Evolutionary conservation across 2,888 invertebrate genomes (phyloP), one percentile per base, ranked within the genome.

Genomic region (Lydus trimaculatus): DNA sequence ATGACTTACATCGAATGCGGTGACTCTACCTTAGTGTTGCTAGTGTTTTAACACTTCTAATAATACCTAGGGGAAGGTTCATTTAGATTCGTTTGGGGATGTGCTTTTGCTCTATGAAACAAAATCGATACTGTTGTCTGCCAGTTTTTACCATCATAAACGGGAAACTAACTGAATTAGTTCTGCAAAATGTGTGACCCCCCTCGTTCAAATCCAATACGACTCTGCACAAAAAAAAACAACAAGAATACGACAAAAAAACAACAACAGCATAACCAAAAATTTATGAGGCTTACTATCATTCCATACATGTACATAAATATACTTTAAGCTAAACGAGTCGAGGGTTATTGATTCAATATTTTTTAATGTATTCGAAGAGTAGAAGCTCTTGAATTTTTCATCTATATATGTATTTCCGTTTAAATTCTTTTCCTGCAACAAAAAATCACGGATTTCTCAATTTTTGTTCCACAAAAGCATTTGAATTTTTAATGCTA

Each of bases 211-310:
- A 25, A 25, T 56, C 56, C 25, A 13, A 56, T 20, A 11, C 11
- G 11, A 11, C 25, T 56, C 56, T 56, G 13, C 20, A 23, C 43
- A 43, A 43, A n/a, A 43, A 43, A n/a, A 43, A 43, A 15, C 39
- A 43, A 43, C 43, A 33, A 33, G 28, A 36, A 36, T 36, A 36
- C 1, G 2, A 36, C 9, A 11, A 15, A 36, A 36, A 36, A 11
- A 4, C 15, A 15, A 36, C 15, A 11, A 4, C 15, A 15, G 13
- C 15, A 25, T 13, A 56, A 25, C 25, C 25, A 0, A 13, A 25
- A 56, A 56, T 56, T 56, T 56, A 56, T 56, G 56, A 25, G 56
- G 56, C 56, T 56, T 6, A 23, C 25, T 56, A 56, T 56, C 56
- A 56, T 56, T 48, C 48, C 20, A 52, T 25, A 25, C 25, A 25